Evolutionary conservation across 2,888 invertebrate genomes (phyloP).

Genomic region (Sialis lutaria): DNA sequence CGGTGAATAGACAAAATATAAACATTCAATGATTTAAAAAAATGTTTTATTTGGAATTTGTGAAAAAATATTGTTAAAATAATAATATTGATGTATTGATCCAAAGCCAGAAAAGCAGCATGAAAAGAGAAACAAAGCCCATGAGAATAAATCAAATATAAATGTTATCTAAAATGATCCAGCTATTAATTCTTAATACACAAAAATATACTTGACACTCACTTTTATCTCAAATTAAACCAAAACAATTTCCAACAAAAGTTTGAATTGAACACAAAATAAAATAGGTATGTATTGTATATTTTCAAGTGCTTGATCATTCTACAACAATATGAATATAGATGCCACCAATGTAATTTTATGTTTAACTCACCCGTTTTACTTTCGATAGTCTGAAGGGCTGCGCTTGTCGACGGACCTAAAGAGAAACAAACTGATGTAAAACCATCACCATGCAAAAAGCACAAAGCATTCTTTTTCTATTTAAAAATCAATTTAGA

Average conservation of each 20-base stretch:
- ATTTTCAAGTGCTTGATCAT: background rate
- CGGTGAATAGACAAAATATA: background rate
- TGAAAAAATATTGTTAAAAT: background rate
- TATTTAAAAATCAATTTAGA: too few species aligned
- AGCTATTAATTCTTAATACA: background rate
- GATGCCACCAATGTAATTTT: background rate
- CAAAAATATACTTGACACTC: background rate
- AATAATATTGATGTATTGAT: background rate
- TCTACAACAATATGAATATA: background rate
- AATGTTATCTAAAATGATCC: background rate
- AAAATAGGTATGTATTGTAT: too few species aligned
- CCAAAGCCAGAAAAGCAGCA: slow-evolving; percentile 13
- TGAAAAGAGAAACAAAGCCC: slow-evolving; percentile 13
- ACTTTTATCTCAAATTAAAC: too few species aligned
- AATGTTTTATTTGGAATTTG: background rate
- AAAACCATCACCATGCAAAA: too few species aligned
- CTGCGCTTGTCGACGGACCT: slow-evolving; percentile 19
- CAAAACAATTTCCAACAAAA: too few species aligned
- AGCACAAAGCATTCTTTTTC: too few species aligned
- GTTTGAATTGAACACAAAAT: too few species aligned
- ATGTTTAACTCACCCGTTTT: slow-evolving; percentile 24
- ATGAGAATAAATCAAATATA: slow-evolving; percentile 4
- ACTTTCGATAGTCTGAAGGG: slow-evolving; percentile 23
- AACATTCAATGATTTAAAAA: background rate
- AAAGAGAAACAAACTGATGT: slow-evolving; percentile 12